These are phyloP conservation scores for Agrochola litura DNA, from an alignment of 2,888 invertebrate genomes.

Conservation along the genomic window DNA sequence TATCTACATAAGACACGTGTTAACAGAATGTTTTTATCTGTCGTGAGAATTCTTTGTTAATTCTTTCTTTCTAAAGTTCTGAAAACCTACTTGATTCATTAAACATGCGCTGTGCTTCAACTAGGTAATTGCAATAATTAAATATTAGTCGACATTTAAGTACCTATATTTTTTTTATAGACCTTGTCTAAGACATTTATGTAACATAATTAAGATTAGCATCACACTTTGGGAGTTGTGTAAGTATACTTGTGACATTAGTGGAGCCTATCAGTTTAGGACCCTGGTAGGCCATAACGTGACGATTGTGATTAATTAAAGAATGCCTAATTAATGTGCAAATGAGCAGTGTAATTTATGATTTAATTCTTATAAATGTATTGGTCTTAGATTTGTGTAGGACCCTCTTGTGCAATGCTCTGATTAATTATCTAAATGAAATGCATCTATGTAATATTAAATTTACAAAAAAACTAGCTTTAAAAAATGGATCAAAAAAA, in stretches of 20 bases:
- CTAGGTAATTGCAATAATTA: conserved; percentile 35
- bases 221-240: conserved; percentile 4
- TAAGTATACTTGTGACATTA: background rate
- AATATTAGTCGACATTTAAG: conserved; percentile 3
- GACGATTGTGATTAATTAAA: conserved; percentile 1
- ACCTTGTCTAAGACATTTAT: conserved; percentile 25
- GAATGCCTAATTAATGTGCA: conserved; percentile 1
- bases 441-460: background rate
- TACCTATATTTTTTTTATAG: conserved; percentile 15
- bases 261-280: background rate
- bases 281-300: background rate
- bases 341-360: background rate
- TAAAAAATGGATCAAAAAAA: background rate
- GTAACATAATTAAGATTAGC: conserved; percentile 12
- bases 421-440: conserved; percentile 3
- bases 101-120: background rate
- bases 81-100: background rate
- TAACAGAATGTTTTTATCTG: background rate
- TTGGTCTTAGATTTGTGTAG: background rate
- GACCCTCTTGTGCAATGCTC: conserved; percentile 2
- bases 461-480: too few relatives aligned
- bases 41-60: background rate
- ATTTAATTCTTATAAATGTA: background rate
- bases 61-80: background rate
- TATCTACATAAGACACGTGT: background rate